Conservation (phyloP, 2,888 invertebrate genomes). For the Alcis repandata region DNA sequence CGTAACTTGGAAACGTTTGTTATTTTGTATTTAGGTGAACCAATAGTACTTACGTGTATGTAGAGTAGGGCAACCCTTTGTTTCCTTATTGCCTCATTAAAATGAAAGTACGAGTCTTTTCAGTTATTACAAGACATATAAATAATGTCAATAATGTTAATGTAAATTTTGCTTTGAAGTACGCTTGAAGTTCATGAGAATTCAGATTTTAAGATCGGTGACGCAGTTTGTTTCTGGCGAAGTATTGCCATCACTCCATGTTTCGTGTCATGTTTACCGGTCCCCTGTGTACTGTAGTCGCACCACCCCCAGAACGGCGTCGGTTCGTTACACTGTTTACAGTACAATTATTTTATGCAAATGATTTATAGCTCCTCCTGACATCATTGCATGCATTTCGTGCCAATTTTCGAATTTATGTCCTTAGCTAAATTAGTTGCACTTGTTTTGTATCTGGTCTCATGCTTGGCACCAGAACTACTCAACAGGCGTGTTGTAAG, state of each 20-base stretch:
- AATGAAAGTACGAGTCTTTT: background rate
- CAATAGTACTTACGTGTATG: background rate
- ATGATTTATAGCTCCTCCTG: slow-evolving; percentile 61
- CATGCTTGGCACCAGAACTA: slow-evolving; percentile 48
- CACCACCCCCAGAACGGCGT: slow-evolving; percentile 32
- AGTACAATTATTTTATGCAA: slow-evolving; percentile 63
- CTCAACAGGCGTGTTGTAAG: slow-evolving; percentile 27
- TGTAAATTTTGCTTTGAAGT: too few relatives aligned
- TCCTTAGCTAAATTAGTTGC: slow-evolving; percentile 58
- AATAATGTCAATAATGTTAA: too few relatives aligned
- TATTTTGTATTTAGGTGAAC: slow-evolving; percentile 38
- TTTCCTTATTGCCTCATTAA: slow-evolving; percentile 23
- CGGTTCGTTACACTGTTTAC: slow-evolving; percentile 63
- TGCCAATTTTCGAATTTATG: slow-evolving; percentile 59
- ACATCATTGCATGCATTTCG: slow-evolving; percentile 51
- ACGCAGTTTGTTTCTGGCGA: slow-evolving; percentile 7
- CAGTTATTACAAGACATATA: background rate
- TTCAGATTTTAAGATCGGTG: background rate
- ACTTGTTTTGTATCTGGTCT: slow-evolving; percentile 53
- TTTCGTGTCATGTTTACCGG: slow-evolving; percentile 40
- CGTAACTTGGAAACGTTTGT: slow-evolving; percentile 32
- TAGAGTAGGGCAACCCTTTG: slow-evolving; percentile 7
- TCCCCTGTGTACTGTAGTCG: background rate
- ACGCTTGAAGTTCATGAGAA: background rate
- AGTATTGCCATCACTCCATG: background rate